These are phyloP conservation scores for Forficula auricularia DNA, from an alignment of 1,140 invertebrate genomes.

Conservation along the genomic window DNA sequence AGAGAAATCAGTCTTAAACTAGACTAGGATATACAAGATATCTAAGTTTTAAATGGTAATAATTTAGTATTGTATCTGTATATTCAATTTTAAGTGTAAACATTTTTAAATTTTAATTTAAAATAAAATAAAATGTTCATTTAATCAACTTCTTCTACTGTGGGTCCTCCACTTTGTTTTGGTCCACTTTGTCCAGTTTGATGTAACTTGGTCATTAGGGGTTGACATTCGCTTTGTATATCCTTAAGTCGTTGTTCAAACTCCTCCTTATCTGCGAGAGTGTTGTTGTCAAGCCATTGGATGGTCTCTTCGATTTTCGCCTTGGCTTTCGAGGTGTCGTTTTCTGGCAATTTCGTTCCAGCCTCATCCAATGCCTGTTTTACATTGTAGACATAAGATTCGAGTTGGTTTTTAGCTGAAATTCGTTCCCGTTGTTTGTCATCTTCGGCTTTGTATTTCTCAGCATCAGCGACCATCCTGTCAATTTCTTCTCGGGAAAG, in stretches of 20 bases:
- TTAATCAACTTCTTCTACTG: conserved; percentile 45
- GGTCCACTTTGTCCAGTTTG: conserved; percentile 24
- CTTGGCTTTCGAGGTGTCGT: conserved; percentile 21
- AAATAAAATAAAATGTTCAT: not conserved
- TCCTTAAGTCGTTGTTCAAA: conserved; percentile 56
- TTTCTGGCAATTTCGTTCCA: conserved; percentile 20
- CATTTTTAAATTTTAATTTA: too few species aligned
- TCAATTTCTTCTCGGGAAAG: conserved; percentile 36
- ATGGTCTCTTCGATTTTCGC: conserved; percentile 28
- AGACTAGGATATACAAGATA: too few species aligned
- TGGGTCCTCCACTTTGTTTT: conserved; percentile 29
- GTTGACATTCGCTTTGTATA: conserved; percentile 47
- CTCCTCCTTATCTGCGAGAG: conserved; percentile 57
- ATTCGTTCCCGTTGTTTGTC: conserved; percentile 37
- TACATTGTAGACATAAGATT: conserved; percentile 52
- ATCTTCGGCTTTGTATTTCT: conserved; percentile 39
- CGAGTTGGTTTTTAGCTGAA: conserved; percentile 44
- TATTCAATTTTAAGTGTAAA: too few species aligned
- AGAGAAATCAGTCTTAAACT: too few species aligned
- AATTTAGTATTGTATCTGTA: too few species aligned
- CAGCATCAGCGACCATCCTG: conserved; percentile 48
- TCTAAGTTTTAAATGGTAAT: too few species aligned
- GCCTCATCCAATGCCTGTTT: conserved; percentile 33
- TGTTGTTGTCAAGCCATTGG: conserved; percentile 41
- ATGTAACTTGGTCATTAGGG: conserved; percentile 61